Base-by-base conservation (phyloP, 2,888 invertebrate species). In the Alloplasta piceator region DNA sequence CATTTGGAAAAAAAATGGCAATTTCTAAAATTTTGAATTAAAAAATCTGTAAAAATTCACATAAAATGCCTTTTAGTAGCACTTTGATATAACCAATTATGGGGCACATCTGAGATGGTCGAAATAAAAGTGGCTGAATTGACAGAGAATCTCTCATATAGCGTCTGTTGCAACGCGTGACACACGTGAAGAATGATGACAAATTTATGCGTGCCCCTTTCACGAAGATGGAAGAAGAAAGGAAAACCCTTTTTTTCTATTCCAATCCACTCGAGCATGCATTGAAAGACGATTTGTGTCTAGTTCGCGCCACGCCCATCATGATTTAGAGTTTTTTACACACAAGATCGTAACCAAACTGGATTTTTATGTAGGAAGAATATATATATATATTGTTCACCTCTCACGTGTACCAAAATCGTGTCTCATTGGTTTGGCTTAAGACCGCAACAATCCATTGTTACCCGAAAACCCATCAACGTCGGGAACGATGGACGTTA, bases 201-300 rank as follows among this genome's bases (percentile, higher is more conserved):
- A 7, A 36, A 26, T 43, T 52, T 6, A 55, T 75, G 70, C 61
- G 52, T 64, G 64, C 64, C 73, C 71, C 72, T 79, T 80, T 63
- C 72, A 58, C 56, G 58, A 61, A 70, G 26, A 26, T 26, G 26
- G 26, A 26, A 26, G 26, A 26, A 26, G 26, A 26, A 26, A 26
- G 26, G 26, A 12, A 52, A 56, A 74, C 72, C 78, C 81, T 82
- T 83, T 26, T 26, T 26, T 83, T 82, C 85, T 80, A 88, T 89
- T 88, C 83, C 85, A 88, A 89, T 86, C 87, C 87, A 82, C 83
- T 88, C 86, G 86, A 82, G 87, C 88, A 85, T 88, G 83, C 82
- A 88, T 89, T 80, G 86, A 87, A 89, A 87, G 86, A 85, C 86
- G 87, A 88, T 87, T 89, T 86, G 85, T 67, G 74, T 82, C 68